Base-by-base conservation (phyloP, 2,888 invertebrate genomes). In the Lycaena phlaeas region DNA sequence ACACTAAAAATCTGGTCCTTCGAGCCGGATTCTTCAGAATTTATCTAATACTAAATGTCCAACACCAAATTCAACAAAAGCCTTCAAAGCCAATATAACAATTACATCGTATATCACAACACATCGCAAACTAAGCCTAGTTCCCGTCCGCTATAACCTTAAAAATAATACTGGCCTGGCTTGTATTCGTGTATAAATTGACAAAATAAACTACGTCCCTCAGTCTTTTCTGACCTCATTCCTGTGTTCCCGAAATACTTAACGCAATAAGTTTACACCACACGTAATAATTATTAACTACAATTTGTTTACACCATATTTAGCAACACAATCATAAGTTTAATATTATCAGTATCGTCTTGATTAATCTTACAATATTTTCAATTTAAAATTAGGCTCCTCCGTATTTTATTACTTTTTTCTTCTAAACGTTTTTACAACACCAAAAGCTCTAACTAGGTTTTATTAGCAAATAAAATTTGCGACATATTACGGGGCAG, bases 161-260 rank as follows among this genome's bases (percentile, higher is more conserved):
- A 27, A 29, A 15, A 38, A 42, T 41, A 42, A 43, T 39, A 42
- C 34, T 34, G 34, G 34, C 34, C 34, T 34, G 34, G n/a, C 10
- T 15, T 30, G 15, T 30, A 15, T 28, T 3, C 14, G 7, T 29
- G 14, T n/a, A 30, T 29, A n/a, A 1, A 22, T 3, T 22, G 22
- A 22, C 22, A 22, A 22, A n/a, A n/a, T n/a, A n/a, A n/a, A 6
- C 22, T 22, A 22, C 9, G 22, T 9, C 5, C 7, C 9, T 22
- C 22, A 22, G 22, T 22, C 22, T 22, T 22, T 9, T 7, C 22
- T 9, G 22, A 22, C 22, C 18, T 9, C 22, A 22, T 22, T 22
- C 22, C 22, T 6, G 22, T 22, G 2, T 22, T 7, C 9, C 22
- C 22, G 22, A 22, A 22, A 7, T 22, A 22, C 5, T 22, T 22